phyloP scores from a whole-genome alignment of 2,113 vertebrate species.

The Gasterosteus nipponicus region DNA sequence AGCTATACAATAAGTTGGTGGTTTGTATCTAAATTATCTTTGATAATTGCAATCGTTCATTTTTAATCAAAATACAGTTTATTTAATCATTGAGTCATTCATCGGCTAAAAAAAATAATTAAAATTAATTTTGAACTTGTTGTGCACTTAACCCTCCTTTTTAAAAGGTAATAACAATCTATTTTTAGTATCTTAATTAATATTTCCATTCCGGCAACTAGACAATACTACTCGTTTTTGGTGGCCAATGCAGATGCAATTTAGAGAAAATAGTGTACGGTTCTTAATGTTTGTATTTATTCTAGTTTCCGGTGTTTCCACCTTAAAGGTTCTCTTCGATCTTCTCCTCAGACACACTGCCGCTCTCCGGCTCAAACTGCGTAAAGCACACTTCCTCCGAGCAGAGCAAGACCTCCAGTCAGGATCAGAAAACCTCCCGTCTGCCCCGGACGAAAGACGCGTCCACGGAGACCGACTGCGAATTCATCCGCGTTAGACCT shows the following conservation, averaged over 20 bases:
- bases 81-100: no score
- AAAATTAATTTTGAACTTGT: no score
- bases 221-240: no score
- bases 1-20: no score
- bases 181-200: no score
- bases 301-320: background rate
- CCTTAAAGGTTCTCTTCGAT: background rate
- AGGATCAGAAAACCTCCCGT: background rate
- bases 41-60: no score
- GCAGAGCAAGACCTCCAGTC: background rate
- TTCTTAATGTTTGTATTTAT: background rate
- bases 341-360: constrained; percentile 17
- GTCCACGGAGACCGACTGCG: background rate
- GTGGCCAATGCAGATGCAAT: background rate
- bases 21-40: no score
- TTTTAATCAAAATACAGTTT: no score
- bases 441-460: background rate
- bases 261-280: background rate
- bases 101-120: no score
- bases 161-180: no score
- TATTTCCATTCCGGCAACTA: no score
- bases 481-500: background rate
- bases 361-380: background rate
- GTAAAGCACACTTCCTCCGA: background rate
- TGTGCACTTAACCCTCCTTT: no score